A percentile compares a stretch with the other conserved stretches of the same genome.
Conservation (phyloP, 2,888 invertebrate genomes). For the Dermolepida albohirtum region DNA sequence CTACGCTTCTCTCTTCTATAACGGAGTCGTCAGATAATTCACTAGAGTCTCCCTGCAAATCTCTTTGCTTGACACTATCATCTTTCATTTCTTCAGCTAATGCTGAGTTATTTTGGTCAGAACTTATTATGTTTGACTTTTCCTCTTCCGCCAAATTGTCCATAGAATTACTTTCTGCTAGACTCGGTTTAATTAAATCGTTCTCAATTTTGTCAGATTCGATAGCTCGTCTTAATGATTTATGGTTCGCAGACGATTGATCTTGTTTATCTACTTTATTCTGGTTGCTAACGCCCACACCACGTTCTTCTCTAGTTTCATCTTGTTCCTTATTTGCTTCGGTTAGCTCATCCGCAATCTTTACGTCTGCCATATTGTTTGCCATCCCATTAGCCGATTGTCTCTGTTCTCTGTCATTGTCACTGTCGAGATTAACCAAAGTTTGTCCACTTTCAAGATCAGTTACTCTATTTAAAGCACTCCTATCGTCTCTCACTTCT, state of each 20-base stretch:
- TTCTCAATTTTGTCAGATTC: slow-evolving; percentile 6
- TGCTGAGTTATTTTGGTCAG: background rate
- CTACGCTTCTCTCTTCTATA: slow-evolving; percentile 11
- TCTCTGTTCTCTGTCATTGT: slow-evolving; percentile 3
- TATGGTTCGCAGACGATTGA: background rate
- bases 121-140: background rate
- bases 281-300: background rate
- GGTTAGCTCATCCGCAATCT: background rate
- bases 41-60: background rate
- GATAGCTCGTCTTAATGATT: slow-evolving; percentile 2
- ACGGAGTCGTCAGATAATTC: background rate
- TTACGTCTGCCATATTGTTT: background rate
- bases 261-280: slow-evolving; percentile 3
- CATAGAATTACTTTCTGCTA: background rate
- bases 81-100: background rate
- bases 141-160: background rate
- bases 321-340: background rate
- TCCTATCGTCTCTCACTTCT: slow-evolving; percentile 11
- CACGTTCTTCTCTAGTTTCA: slow-evolving; percentile 14
- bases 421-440: slow-evolving; percentile 17
- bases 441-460: slow-evolving; percentile 28
- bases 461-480: background rate
- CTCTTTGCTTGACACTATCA: background rate
- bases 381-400: background rate
- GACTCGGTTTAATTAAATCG: slow-evolving; percentile 4